Base-by-base conservation (phyloP, 2,113 vertebrate genomes). In the Xiphophorus maculatus region DNA sequence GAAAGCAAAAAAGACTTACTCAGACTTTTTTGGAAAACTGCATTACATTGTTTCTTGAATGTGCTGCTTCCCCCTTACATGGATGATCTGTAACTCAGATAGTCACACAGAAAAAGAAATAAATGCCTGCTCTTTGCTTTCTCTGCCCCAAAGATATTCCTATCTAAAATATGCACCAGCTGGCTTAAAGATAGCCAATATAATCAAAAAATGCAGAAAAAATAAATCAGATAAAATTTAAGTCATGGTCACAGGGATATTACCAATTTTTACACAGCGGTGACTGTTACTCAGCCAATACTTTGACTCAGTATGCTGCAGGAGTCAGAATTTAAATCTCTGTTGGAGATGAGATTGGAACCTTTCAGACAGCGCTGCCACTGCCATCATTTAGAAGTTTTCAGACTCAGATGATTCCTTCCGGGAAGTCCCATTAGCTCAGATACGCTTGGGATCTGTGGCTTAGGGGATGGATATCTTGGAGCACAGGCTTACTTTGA, bases 241-340 rank as follows among this genome's bases (percentile, higher is more conserved):
- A 83, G 64, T 81, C 79, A 51, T 72, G 78, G 82, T 84, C 81
- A 66, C 69, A 58, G 61, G 60, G 70, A 79, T 80, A 88, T 88
- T 80, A 84, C 71, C 28, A 69, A 84, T 88, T 76, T 88, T 90
- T 73, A 87, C 83, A 90, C 87, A 88, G 90, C 73, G 65, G 81
- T 75, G 74, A 87, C 65, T 76, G 61, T 78, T 85, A 67, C 78
- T 76, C 68, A 75, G 75, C 54, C 74, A 83, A 64, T 82, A 73
- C 69, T 85, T 86, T 88, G 77, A 89, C 71, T 90, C 79, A 75
- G 82, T 84, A 81, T 63, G 82, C 63, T 86, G 76, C 66, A 42
- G 4, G 60, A 63, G 82, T 79, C 77, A 69, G 76, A 87, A 90
- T 86, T 87, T 84, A 76, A 90, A 90, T 84, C 72, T 77, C 71